Evolutionary conservation across 1,140 invertebrate species (phyloP).

Genomic region (Drosophila bocki): DNA sequence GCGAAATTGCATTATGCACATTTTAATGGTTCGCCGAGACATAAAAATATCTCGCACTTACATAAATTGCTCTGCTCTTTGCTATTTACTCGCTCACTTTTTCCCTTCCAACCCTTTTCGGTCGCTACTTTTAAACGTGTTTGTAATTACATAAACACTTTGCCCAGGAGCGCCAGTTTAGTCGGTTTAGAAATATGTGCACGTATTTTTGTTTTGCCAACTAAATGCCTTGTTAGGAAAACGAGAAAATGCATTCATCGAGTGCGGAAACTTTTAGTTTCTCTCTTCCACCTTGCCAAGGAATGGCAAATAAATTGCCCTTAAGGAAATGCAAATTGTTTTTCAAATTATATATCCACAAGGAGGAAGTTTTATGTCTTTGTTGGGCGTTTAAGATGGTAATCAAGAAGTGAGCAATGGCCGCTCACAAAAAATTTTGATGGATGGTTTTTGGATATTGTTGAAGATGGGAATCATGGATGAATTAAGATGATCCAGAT

Average conservation of each 20-base stretch:
- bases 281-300: not conserved
- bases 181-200: slow-evolving; percentile 32
- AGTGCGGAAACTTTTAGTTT: slow-evolving; percentile 46
- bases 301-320: slow-evolving; percentile 39
- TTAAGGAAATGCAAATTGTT: slow-evolving; percentile 44
- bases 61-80: slow-evolving; percentile 51
- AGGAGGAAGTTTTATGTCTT: slow-evolving; percentile 38
- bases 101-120: slow-evolving; percentile 10
- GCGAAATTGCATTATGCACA: slow-evolving; percentile 58
- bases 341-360: slow-evolving; percentile 43
- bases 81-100: slow-evolving; percentile 45
- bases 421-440: slow-evolving; percentile 1
- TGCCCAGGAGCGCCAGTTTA: slow-evolving; percentile 3
- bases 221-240: slow-evolving; percentile 39
- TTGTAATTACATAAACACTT: slow-evolving; percentile 62
- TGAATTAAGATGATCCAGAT: not conserved
- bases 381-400: slow-evolving; percentile 25
- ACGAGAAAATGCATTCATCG: slow-evolving; percentile 23
- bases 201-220: slow-evolving; percentile 49
- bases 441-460: not conserved
- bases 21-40: slow-evolving; percentile 56
- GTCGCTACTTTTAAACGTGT: slow-evolving; percentile 24
- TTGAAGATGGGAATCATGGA: not conserved
- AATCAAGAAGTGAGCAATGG: slow-evolving; percentile 26
- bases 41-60: slow-evolving; percentile 63